Conservation (phyloP, 2,113 vertebrate species). For the Myiozetetes cayanensis region DNA sequence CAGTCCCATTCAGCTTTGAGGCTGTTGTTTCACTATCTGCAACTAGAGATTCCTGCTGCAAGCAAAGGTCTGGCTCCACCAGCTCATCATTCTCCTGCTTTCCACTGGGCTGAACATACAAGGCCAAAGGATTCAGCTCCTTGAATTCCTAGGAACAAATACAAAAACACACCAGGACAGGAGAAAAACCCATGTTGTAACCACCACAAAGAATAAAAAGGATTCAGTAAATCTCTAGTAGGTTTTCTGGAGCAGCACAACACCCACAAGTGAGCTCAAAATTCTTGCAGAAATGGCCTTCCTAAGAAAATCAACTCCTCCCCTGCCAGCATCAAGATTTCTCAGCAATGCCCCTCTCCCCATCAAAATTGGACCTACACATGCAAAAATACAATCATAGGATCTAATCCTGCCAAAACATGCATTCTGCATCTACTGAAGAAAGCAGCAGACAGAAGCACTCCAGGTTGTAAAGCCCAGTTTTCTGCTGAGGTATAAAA, state of each 20-base stretch:
- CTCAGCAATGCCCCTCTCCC: not conserved
- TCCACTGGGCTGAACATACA: conserved; percentile 74
- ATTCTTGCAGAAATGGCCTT: not conserved
- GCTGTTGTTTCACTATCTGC: not conserved
- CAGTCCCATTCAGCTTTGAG: not conserved
- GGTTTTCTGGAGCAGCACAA: not conserved
- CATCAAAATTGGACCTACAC: accelerated
- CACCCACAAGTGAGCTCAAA: not conserved
- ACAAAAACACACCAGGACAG: not conserved
- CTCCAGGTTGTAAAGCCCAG: not conserved
- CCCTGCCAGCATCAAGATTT: not conserved
- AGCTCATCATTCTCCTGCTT: not conserved
- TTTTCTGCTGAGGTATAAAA: not conserved
- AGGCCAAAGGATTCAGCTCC: conserved; percentile 75
- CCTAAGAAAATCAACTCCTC: not conserved
- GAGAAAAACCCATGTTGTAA: not conserved
- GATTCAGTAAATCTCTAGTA: not conserved
- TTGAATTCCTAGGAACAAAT: conserved; percentile 72
- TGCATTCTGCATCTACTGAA: not conserved
- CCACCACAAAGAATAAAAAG: not conserved
- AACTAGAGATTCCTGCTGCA: conserved; percentile 10
- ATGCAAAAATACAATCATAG: not conserved
- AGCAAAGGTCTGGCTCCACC: not conserved
- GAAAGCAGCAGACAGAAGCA: not conserved
- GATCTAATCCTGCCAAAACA: not conserved